phyloP scores from a whole-genome alignment of 2,797 vertebrate species.

The Pipistrellus pygmaeus region DNA sequence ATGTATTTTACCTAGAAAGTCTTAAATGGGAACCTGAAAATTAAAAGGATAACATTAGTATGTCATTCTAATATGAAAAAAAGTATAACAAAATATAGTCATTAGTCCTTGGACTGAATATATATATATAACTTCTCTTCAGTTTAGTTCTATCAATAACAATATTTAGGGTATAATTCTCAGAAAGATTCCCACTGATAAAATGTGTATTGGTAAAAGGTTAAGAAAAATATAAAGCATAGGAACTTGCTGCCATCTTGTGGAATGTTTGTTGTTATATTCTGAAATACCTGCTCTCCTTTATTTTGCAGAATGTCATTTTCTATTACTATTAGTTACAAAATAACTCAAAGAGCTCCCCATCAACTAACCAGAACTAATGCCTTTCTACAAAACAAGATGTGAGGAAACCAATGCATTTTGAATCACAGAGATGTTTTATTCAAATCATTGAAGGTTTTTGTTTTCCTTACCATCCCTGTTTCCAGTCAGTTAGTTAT shows the following conservation, averaged over 20 bases:
- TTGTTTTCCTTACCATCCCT: not conserved
- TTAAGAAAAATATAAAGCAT: slow-evolving; percentile 74
- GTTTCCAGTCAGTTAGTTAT: not conserved
- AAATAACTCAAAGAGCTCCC: slow-evolving; percentile 6
- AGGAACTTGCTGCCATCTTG: slow-evolving; percentile 90
- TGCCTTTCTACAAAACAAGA: slow-evolving; percentile 17
- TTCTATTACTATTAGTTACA: slow-evolving; percentile 49
- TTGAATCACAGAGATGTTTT: not conserved
- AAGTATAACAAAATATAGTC: slow-evolving; percentile 34
- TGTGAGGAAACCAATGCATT: not conserved
- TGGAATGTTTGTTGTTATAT: slow-evolving; percentile 75
- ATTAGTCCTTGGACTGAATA: slow-evolving; percentile 42
- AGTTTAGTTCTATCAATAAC: not conserved
- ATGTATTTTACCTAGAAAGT: not conserved
- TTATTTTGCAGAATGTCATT: not conserved
- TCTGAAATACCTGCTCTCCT: not conserved
- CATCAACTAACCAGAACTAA: slow-evolving; percentile 32
- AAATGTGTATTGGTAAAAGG: slow-evolving; percentile 74
- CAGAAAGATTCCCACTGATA: slow-evolving; percentile 78
- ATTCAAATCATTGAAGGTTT: not conserved
- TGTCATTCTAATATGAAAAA: not conserved
- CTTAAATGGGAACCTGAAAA: not conserved
- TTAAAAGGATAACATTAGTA: slow-evolving; percentile 63
- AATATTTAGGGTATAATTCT: slow-evolving; percentile 67
- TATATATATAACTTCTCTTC: slow-evolving; percentile 41